These are phyloP conservation scores for Formica aserva DNA, from an alignment of 2,888 invertebrate species.

Conservation along the genomic window DNA sequence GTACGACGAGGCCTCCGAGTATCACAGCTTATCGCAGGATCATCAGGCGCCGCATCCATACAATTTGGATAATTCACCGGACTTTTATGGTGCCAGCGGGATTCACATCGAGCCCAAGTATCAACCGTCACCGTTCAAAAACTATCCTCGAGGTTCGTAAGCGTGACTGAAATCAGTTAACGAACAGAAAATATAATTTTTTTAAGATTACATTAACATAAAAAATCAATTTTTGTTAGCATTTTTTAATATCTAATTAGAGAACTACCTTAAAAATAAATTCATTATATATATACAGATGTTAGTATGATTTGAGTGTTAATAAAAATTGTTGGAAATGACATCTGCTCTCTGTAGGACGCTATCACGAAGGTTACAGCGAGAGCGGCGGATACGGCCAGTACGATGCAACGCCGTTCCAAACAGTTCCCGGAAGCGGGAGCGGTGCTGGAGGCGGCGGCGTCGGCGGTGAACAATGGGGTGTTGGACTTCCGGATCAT, in stretches of 20 bases:
- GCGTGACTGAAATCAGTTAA: background rate
- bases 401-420: conserved; percentile 90
- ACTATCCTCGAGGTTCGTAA: conserved; percentile 90
- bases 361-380: conserved; percentile 86
- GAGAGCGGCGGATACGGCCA: conserved; percentile 87
- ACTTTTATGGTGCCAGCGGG: conserved; percentile 90
- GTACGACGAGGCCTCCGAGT: conserved; percentile 87
- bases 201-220: background rate
- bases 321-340: background rate
- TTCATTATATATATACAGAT: background rate
- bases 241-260: background rate
- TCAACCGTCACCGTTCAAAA: conserved; percentile 90
- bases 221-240: background rate
- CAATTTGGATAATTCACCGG: conserved; percentile 89
- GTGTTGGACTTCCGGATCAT: conserved; percentile 85
- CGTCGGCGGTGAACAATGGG: conserved; percentile 87
- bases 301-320: background rate
- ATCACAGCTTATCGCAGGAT: conserved; percentile 87
- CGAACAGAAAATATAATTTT: background rate
- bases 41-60: conserved; percentile 87
- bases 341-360: conserved; percentile 72
- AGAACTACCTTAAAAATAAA: background rate
- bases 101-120: conserved; percentile 90
- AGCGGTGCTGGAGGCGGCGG: conserved; percentile 83
- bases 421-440: conserved; percentile 90